Percentiles rank a stretch among this genome's conserved stretches.
Evolutionary conservation across 2,888 invertebrate species (phyloP).

Genomic region (Drymonia ruficornis): DNA sequence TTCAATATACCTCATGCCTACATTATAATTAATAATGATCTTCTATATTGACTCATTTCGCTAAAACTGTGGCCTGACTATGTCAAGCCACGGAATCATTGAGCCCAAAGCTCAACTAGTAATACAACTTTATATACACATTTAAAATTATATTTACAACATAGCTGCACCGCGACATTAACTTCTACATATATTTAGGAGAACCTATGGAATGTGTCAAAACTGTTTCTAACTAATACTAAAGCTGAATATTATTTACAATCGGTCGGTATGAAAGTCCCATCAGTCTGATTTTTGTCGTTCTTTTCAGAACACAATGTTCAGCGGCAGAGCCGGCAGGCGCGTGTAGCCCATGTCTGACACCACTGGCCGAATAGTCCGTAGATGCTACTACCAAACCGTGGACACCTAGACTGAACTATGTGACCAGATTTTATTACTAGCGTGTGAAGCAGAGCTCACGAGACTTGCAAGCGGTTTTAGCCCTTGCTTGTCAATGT

Average conservation of each 20-base stretch:
- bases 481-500: too few relatives aligned
- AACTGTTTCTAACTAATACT: constrained; percentile 59
- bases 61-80: constrained; percentile 39
- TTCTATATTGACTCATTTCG: constrained; percentile 19
- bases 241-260: constrained; percentile 48
- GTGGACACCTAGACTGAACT: too few relatives aligned
- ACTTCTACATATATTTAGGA: constrained; percentile 52
- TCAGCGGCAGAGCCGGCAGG: too few relatives aligned
- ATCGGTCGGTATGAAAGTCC: constrained; percentile 31
- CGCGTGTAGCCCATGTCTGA: too few relatives aligned
- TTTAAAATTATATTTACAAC: constrained; percentile 73
- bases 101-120: constrained; percentile 44
- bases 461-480: too few relatives aligned
- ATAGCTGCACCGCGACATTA: constrained; percentile 63
- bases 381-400: too few relatives aligned
- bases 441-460: too few relatives aligned
- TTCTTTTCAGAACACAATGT: constrained; percentile 8
- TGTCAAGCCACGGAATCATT: constrained; percentile 44
- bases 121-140: constrained; percentile 70
- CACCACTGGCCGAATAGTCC: too few relatives aligned
- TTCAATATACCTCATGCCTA: neutral
- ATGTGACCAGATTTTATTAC: too few relatives aligned
- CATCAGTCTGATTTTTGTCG: constrained; percentile 40
- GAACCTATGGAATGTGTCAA: constrained; percentile 74
- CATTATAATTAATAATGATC: neutral